Percentiles rank a stretch among this genome's conserved stretches.
phyloP scores from a whole-genome alignment of 2,797 vertebrate species.

The Sebastes paucispinis region DNA sequence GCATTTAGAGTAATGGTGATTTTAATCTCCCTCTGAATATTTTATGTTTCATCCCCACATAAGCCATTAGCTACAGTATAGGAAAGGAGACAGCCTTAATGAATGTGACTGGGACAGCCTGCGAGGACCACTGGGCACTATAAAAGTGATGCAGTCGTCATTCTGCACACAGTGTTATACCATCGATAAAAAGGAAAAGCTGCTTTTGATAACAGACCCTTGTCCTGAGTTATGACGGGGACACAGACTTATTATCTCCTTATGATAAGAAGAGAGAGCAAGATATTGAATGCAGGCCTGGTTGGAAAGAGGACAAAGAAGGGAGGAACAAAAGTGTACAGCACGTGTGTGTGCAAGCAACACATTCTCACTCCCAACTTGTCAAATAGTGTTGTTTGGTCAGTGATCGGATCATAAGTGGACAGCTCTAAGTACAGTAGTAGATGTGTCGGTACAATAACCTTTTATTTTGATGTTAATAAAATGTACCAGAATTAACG shows the following conservation, averaged over 20 bases:
- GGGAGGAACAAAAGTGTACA: not conserved
- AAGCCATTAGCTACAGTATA: slow-evolving; percentile 38
- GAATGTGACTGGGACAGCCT: slow-evolving; percentile 46
- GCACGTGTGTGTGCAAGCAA: not conserved
- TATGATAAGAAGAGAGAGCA: slow-evolving; percentile 11
- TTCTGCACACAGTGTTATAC: not conserved
- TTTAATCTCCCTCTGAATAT: slow-evolving; percentile 68
- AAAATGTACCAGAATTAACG: too few species aligned
- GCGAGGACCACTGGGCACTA: slow-evolving; percentile 27
- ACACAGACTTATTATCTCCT: not conserved
- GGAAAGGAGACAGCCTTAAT: slow-evolving; percentile 28
- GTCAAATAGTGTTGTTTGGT: too few species aligned
- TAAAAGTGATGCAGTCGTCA: slow-evolving; percentile 31
- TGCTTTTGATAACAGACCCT: slow-evolving; percentile 24
- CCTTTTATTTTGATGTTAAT: too few species aligned
- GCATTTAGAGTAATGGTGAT: slow-evolving; percentile 49
- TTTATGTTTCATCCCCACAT: slow-evolving; percentile 64
- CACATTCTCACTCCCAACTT: too few species aligned
- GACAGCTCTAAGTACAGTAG: too few species aligned
- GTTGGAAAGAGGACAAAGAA: not conserved
- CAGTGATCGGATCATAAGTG: too few species aligned
- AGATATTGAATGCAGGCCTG: not conserved
- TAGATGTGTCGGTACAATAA: too few species aligned
- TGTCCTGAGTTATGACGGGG: slow-evolving; percentile 25
- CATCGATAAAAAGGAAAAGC: slow-evolving; percentile 23